Evolutionary conservation across 2,113 vertebrate species (phyloP).

Genomic region (Ivindomyrus marchei): DNA sequence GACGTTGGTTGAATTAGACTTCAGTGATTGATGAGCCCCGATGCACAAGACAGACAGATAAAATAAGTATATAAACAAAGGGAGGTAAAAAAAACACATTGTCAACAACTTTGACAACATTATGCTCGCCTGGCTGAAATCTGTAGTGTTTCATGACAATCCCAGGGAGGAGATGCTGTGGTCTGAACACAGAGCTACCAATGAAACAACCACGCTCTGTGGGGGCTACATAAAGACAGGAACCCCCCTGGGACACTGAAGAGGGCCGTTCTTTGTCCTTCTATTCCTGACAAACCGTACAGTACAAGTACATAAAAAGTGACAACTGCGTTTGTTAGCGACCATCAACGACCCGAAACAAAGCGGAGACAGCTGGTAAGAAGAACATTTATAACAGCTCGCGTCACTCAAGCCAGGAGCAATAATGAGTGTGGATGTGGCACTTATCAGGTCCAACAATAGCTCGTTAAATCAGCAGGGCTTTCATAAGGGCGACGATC

Average conservation of each 20-base stretch:
- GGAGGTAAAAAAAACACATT: background rate
- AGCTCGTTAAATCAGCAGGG: background rate
- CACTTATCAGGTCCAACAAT: background rate
- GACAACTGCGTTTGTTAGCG: background rate
- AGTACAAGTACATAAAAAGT: background rate
- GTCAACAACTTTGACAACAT: background rate
- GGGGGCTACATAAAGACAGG: background rate
- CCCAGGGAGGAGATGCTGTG: background rate
- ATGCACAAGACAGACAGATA: background rate
- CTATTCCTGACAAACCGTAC: background rate
- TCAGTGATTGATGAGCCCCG: background rate
- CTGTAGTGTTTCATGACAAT: background rate
- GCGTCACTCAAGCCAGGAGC: background rate
- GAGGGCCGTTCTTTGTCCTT: background rate
- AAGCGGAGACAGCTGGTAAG: background rate
- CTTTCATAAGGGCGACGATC: background rate
- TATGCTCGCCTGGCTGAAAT: background rate
- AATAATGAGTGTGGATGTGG: background rate
- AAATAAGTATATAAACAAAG: background rate
- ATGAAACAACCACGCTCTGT: background rate
- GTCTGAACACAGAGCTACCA: background rate
- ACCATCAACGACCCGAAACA: background rate
- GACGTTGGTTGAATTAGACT: background rate
- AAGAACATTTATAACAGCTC: background rate
- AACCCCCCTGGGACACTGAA: background rate